Conservation (phyloP, 2,113 vertebrate species). For the Gadus macrocephalus region DNA sequence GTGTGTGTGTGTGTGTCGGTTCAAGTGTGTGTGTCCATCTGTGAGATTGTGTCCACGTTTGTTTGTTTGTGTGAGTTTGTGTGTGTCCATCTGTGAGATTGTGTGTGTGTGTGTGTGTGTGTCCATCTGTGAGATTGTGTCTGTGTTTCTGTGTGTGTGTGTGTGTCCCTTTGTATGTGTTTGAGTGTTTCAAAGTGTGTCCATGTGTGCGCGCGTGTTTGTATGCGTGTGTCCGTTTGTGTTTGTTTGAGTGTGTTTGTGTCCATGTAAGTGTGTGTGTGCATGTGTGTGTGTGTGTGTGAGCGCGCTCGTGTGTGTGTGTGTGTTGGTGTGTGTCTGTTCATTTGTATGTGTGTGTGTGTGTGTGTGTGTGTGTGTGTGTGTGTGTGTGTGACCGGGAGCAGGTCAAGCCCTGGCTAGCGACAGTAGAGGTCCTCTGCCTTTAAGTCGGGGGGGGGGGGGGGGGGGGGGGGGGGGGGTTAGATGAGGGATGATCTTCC, state of each 20-base stretch:
- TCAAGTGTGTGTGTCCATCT: background rate
- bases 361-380: constrained; percentile 15
- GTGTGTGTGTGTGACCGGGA: constrained; percentile 25
- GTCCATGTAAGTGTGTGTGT: background rate
- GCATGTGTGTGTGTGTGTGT: constrained; percentile 11
- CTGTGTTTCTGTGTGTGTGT: no score
- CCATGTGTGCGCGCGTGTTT: background rate
- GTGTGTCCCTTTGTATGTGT: background rate
- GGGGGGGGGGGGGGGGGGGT: constrained; percentile 69
- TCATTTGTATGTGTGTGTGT: constrained; percentile 14
- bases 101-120: background rate
- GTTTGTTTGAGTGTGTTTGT: no score
- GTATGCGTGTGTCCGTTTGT: no score
- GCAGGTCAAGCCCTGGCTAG: constrained; percentile 64
- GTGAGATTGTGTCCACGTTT: background rate
- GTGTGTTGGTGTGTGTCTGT: constrained; percentile 26
- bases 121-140: no score
- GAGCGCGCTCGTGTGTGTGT: no score
- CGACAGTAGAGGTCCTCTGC: constrained; percentile 70
- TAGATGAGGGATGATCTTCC: constrained; percentile 70
- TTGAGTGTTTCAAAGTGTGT: background rate
- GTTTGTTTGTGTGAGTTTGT: background rate
- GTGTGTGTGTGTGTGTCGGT: background rate
- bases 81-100: background rate
- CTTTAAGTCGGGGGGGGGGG: constrained; percentile 72